Evolutionary conservation across 2,888 invertebrate species (phyloP).

Genomic region (Aporophyla lueneburgensis): DNA sequence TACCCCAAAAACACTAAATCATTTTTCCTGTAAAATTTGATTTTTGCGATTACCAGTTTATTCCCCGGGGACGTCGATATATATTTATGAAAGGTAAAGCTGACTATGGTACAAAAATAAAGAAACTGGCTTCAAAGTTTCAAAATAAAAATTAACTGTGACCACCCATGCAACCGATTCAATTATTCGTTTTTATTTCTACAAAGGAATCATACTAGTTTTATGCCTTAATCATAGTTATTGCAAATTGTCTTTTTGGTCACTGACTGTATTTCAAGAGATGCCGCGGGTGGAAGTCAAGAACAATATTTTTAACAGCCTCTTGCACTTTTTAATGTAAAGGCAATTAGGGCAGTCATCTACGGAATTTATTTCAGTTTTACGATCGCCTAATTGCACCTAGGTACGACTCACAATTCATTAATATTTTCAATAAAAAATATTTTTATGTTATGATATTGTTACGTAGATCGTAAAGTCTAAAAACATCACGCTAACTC

Average conservation of each 20-base stretch:
- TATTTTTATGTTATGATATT: conserved; percentile 1
- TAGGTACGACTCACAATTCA: conserved; percentile 12
- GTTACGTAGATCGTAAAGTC: no score
- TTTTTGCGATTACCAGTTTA: no score
- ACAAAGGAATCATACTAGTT: conserved; percentile 5
- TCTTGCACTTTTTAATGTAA: conserved; percentile 24
- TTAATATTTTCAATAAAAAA: conserved; percentile 13
- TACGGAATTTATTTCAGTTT: conserved; percentile 32
- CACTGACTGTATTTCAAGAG: conserved; percentile 8
- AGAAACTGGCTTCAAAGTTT: no score
- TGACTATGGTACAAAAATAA: background rate
- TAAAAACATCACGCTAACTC: no score
- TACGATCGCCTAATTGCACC: conserved; percentile 46
- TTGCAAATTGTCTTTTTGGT: conserved; percentile 26
- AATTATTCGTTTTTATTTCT: conserved; percentile 27
- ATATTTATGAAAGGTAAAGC: no score
- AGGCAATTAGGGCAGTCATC: conserved; percentile 47
- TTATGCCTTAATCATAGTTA: conserved; percentile 4
- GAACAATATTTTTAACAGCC: conserved; percentile 17
- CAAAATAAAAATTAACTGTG: conserved; percentile 1
- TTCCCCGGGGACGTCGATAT: no score
- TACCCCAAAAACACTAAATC: no score
- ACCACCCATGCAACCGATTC: conserved; percentile 14
- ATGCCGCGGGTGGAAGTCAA: background rate
- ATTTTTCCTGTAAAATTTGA: no score